Base-by-base conservation (phyloP, 1,140 invertebrate species). In the Musca vetustissima region DNA sequence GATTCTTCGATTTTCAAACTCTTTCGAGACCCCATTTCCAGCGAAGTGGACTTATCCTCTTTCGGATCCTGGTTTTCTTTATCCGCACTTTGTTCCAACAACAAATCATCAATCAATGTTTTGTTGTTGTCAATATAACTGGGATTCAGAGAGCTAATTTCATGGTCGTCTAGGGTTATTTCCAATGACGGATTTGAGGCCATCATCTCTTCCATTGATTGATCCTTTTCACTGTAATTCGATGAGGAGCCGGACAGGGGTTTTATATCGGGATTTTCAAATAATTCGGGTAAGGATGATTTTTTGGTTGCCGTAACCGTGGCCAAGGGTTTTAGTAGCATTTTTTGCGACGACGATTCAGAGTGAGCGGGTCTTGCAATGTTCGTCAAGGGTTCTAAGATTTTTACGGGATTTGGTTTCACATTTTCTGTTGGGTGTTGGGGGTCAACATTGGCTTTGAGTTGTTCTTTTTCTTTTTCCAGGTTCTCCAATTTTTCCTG, bases 1-100 rank as follows among this genome's bases (percentile, higher is more conserved):
- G 50, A 52, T 9, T 22, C 17, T 9, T 68, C 84, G 83, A 74
- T 86, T 86, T 66, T 86, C 85, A 2, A 85, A 67, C 68, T 70
- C 7, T 52, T 52, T 52, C 3, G 6, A 22, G 22, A 7, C 17
- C n/a, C 17, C 22, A 17, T 52, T 13, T 8, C 22, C 17, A 72
- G 28, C 11, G 71, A 69, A n/a, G 61, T 73, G 47, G 69, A n/a
- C n/a, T n/a, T n/a, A n/a, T n/a, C n/a, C n/a, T 11, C 15, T 8
- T 19, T 57, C 15, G 17, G 1, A 53, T 53, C 49, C 19, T 68
- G 50, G 17, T 17, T 17, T 1, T 21, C 21, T n/a, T 43, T 24
- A 1, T 74, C 73, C 1, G 66, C 1, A 17, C 74, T 28, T 73
- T 74, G 6, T 13, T 43, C 8, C 15, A 36, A 21, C 28, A 71